Percentiles rank a stretch among this genome's conserved stretches.
Conservation (phyloP, 2,113 vertebrate species). For the Sciurus niger region DNA sequence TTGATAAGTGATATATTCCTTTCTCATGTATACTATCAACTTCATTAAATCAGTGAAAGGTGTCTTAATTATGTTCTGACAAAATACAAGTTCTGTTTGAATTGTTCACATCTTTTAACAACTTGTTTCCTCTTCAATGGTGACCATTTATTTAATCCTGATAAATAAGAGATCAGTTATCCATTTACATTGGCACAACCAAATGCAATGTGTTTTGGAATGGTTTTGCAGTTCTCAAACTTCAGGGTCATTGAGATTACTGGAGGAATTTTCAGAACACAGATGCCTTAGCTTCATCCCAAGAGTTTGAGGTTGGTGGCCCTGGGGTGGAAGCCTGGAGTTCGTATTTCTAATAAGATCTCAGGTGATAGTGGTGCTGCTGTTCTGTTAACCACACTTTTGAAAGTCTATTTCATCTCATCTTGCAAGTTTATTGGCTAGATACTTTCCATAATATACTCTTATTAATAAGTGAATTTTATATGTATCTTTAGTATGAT, state of each 20-base stretch:
- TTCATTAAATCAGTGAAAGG: conserved; percentile 33
- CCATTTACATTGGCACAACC: not conserved
- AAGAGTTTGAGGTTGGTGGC: not conserved
- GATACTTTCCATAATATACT: not conserved
- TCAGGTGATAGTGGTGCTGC: not conserved
- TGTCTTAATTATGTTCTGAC: conserved; percentile 41
- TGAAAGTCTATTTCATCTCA: not conserved
- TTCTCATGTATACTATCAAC: not conserved
- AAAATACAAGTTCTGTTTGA: conserved; percentile 15
- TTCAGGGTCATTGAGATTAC: not conserved
- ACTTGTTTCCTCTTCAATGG: not conserved
- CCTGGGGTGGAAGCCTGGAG: rapidly evolving
- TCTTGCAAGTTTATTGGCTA: not conserved
- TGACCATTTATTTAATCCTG: not conserved
- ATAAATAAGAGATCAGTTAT: not conserved
- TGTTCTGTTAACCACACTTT: not conserved
- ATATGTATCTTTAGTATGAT: not conserved
- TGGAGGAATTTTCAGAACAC: not conserved
- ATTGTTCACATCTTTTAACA: not conserved
- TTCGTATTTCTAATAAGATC: not conserved
- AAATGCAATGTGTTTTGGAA: not conserved
- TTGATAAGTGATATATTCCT: not conserved
- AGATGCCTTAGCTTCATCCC: not conserved
- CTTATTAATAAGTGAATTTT: not conserved
- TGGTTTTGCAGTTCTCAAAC: not conserved